Percentiles rank a stretch among this genome's conserved stretches.
Evolutionary conservation across 2,113 vertebrate genomes (phyloP).

Genomic region (Malurus elegans): DNA sequence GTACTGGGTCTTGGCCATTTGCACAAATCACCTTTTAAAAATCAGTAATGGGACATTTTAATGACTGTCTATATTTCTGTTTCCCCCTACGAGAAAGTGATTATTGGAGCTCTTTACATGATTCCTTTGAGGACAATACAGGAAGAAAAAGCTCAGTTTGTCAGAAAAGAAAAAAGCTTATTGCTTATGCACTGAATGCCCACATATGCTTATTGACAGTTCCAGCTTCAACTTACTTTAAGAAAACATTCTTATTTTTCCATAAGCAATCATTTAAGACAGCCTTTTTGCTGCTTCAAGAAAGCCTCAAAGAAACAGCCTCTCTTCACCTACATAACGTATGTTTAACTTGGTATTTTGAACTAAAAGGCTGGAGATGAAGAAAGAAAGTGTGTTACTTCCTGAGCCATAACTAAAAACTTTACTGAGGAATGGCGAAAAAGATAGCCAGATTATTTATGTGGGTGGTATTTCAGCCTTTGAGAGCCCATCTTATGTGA

Average conservation of each 20-base stretch:
- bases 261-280: neutral
- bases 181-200: neutral
- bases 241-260: neutral
- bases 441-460: neutral
- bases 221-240: neutral
- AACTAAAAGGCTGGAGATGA: neutral
- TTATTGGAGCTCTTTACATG: neutral
- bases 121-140: neutral
- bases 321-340: neutral
- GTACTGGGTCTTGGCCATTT: neutral
- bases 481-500: neutral
- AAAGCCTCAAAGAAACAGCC: neutral
- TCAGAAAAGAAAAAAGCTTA: neutral
- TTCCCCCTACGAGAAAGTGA: neutral
- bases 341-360: neutral
- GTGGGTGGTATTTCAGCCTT: neutral
- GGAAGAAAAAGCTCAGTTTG: constrained; percentile 13
- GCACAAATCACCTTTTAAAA: constrained; percentile 34
- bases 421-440: neutral
- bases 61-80: neutral
- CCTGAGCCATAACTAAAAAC: neutral
- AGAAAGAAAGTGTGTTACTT: neutral
- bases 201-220: neutral
- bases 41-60: neutral
- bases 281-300: neutral